Conservation (phyloP, 92 coral and sea anemone genomes). For the Porites evermanni region DNA sequence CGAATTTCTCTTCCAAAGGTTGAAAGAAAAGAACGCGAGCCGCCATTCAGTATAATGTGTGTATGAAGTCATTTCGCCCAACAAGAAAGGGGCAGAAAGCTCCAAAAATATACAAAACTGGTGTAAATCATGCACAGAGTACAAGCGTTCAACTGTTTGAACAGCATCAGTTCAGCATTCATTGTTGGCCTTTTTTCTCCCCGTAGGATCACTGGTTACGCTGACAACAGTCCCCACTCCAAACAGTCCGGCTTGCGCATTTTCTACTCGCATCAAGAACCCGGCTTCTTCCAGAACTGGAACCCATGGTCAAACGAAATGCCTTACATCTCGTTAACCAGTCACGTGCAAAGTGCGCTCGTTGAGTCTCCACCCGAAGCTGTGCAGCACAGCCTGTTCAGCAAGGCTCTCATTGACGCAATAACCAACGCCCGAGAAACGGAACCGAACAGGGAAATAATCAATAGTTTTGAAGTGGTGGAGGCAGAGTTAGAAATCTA, state of each 20-base stretch:
- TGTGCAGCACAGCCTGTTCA: slow-evolving; percentile 62
- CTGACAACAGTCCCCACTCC: slow-evolving; percentile 79
- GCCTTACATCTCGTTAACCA: slow-evolving; percentile 72
- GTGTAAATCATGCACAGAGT: no score
- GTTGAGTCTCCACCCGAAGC: slow-evolving; percentile 61
- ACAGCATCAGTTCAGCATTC: no score
- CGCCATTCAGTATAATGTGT: no score
- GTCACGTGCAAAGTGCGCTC: slow-evolving; percentile 64
- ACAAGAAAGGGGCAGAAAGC: no score
- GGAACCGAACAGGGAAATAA: slow-evolving; percentile 36
- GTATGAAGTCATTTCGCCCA: no score
- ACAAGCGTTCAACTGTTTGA: no score
- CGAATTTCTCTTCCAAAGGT: no score
- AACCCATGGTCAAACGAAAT: slow-evolving; percentile 95
- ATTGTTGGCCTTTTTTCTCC: slow-evolving; percentile 20
- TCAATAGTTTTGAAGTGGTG: slow-evolving; percentile 78
- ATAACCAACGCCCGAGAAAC: slow-evolving; percentile 78
- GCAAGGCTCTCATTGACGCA: slow-evolving; percentile 82
- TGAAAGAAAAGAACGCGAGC: no score
- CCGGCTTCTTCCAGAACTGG: slow-evolving; percentile 90
- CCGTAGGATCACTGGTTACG: slow-evolving; percentile 84
- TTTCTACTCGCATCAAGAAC: slow-evolving; percentile 66
- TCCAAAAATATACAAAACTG: no score
- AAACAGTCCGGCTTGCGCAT: slow-evolving; percentile 81
- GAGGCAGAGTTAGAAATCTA: slow-evolving; percentile 86